Conservation (phyloP, 2,797 vertebrate species). For the Pseudochirops cupreus region DNA sequence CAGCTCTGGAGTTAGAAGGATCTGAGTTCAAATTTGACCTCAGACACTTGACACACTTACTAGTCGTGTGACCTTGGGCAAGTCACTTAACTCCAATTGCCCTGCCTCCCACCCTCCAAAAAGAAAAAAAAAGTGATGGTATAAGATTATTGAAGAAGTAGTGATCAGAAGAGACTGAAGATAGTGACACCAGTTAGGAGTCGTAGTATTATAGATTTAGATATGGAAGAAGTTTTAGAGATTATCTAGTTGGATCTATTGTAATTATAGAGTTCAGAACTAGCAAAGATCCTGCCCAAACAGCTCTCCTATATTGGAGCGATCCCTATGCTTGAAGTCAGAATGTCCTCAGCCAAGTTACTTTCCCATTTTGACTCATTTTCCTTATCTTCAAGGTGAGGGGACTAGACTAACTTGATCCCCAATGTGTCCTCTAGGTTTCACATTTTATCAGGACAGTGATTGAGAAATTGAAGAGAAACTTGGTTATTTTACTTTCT, state of each 20-base stretch:
- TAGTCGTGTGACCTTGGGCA: too few species aligned
- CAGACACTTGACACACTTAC: too few species aligned
- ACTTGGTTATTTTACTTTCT: background rate
- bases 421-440: background rate
- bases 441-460: background rate
- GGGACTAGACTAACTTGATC: background rate
- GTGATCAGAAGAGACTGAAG: constrained; percentile 16
- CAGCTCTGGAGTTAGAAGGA: too few species aligned
- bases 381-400: background rate
- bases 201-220: background rate
- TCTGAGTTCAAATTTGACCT: too few species aligned
- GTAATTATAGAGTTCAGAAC: background rate
- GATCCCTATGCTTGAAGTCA: background rate
- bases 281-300: background rate
- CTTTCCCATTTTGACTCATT: background rate
- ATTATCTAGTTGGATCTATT: background rate
- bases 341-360: background rate
- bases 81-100: too few species aligned
- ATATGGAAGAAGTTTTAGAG: background rate
- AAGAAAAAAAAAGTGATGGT: background rate
- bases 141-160: background rate
- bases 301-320: background rate
- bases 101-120: too few species aligned
- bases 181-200: background rate
- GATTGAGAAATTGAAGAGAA: constrained; percentile 2